Evolutionary conservation across 1,140 invertebrate species (phyloP), one percentile per base, ranked within the genome.

Genomic region (Phthorimaea operculella): DNA sequence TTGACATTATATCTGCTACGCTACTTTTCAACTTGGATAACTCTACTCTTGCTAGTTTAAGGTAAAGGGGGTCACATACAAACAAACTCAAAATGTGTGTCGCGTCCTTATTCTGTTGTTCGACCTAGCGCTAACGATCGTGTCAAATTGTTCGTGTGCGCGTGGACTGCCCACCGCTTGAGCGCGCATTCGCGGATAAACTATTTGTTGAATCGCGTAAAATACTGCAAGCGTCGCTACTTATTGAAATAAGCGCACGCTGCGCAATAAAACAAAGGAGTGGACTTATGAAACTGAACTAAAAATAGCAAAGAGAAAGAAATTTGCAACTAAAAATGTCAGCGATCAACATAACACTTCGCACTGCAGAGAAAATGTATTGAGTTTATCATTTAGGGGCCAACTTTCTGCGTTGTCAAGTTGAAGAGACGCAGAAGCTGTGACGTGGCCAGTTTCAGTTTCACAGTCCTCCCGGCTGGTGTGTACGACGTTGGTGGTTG

Each of bases 1-100:
- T 47, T 47, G 44, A 47, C 44, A 17, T 47, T 47, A 1, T 47
- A 47, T 14, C 44, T 9, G 44, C 44, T 47, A 47, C n/a, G 44
- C 15, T 47, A 15, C 44, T 47, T 47, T 16, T 6, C 44, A 15
- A 47, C 44, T 14, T 16, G 44, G 36, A 39, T 12, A 15, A 14
- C n/a, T 6, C 10, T 45, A 45, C 42, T 9, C 15, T 47, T 47
- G 44, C 44, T 47, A 16, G 44, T n/a, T 47, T 14, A 15, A 47
- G 44, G n/a, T 47, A 47, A 11, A 47, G 12, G 15, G 44, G 15
- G 44, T 10, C 10, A 39, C n/a, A 39, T 39, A 39, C 36, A 47
- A 42, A 47, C 44, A 16, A 47, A 47, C 14, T 47, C 44, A 47
- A 47, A 15, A 16, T 47, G 8, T 47, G 44, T 47, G 4, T 47